phyloP scores from a whole-genome alignment of 2,888 invertebrate genomes.

The Drosophila yooni region DNA sequence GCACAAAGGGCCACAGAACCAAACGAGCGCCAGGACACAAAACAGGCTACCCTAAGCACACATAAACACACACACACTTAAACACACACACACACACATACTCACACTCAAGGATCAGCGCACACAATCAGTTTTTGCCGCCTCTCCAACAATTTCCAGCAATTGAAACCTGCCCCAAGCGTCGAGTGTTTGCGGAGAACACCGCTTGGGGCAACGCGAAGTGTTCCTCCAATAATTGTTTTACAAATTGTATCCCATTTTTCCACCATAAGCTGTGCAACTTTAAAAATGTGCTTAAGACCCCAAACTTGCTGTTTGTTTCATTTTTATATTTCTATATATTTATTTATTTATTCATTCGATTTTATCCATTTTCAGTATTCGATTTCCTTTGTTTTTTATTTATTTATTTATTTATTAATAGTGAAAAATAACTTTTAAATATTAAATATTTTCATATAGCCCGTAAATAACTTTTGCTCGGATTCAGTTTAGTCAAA shows the following conservation, averaged over 20 bases:
- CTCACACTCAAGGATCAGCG: constrained; percentile 2
- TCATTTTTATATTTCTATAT: too few relatives aligned
- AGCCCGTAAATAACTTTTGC: too few relatives aligned
- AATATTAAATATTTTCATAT: not conserved
- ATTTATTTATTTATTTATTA: not conserved
- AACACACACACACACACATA: constrained; percentile 17
- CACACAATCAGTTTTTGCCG: constrained; percentile 31
- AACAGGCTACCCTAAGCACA: constrained; percentile 1
- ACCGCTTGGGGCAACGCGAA: constrained; percentile 12
- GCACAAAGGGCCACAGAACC: constrained; percentile 50
- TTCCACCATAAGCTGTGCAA: not conserved
- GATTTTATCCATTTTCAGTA: not conserved
- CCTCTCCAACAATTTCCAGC: constrained; percentile 47
- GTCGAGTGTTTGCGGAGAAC: constrained; percentile 6
- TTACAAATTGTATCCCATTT: constrained; percentile 15
- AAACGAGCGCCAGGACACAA: constrained; percentile 10
- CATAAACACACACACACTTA: constrained; percentile 3
- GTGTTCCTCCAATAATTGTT: constrained; percentile 18
- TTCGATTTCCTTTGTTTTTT: not conserved
- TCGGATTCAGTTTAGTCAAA: too few relatives aligned
- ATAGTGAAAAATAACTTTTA: not conserved
- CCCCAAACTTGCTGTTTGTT: not conserved
- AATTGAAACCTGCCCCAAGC: constrained; percentile 39
- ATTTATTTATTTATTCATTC: not conserved
- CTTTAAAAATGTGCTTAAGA: not conserved